These are phyloP conservation scores for Melieria picta DNA, from an alignment of 2,888 invertebrate genomes.

Conservation along the genomic window DNA sequence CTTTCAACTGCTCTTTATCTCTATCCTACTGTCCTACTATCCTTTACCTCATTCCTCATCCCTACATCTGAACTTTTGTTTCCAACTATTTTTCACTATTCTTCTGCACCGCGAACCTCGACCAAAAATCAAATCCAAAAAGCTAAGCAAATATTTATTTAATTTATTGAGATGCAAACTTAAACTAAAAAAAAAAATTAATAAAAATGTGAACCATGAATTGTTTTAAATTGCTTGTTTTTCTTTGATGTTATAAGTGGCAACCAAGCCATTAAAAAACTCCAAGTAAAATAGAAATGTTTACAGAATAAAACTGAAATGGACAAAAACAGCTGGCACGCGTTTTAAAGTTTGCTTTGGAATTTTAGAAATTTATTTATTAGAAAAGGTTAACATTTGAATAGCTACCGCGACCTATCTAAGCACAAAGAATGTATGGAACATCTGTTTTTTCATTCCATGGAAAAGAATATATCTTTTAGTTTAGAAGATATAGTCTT, in stretches of 20 bases:
- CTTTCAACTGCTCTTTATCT: slow-evolving; percentile 27
- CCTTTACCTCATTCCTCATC: not conserved
- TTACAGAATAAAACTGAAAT: no score
- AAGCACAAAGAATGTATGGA: no score
- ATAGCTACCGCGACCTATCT: no score
- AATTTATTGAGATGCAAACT: slow-evolving; percentile 59
- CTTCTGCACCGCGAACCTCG: slow-evolving; percentile 41
- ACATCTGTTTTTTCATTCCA: no score
- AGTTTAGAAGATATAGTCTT: no score
- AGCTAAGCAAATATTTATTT: slow-evolving; percentile 60
- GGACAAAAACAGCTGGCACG: no score
- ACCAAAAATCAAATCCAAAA: slow-evolving; percentile 51
- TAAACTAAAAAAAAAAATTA: slow-evolving; percentile 40
- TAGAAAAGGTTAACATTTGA: no score
- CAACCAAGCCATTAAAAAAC: not conserved
- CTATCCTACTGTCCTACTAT: slow-evolving; percentile 16
- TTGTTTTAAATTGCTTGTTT: slow-evolving; percentile 32
- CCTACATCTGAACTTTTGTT: slow-evolving; percentile 25
- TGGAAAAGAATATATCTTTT: no score
- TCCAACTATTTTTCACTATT: slow-evolving; percentile 31
- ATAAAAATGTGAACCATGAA: slow-evolving; percentile 38
- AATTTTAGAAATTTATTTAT: no score
- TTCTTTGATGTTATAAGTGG: not conserved
- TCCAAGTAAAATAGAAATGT: not conserved
- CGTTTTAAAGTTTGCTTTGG: no score